Evolutionary conservation across 2,113 vertebrate genomes (phyloP), one percentile per base, ranked within the genome.

Genomic region (Gavialis gangeticus): DNA sequence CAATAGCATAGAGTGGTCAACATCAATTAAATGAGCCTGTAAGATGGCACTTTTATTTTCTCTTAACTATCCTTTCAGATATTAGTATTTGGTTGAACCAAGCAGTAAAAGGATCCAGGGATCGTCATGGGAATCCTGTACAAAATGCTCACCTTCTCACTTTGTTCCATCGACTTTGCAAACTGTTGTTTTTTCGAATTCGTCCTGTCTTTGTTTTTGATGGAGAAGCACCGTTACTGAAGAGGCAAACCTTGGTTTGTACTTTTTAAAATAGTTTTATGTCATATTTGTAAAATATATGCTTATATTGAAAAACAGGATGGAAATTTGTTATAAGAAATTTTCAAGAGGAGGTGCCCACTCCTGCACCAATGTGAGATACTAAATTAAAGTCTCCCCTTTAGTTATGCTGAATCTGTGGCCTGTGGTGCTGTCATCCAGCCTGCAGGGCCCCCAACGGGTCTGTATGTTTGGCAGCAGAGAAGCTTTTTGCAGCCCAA

Each of bases 41-140:
- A 67, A 82, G 57, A 30, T 6, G 34, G 60, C 11, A 60, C 6
- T 0, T 8, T 27, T 75, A 54, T 96, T 97, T 97, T 84, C 90
- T 98, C 85, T 98, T 98, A 98, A 91, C 9, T 2, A 2, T 63
- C 77, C 62, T 79, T 79, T n/a, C 97, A 99, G 99, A 99, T 97
- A 99, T 99, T 94, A 99, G 99, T 89, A 99, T 99, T 97, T 99
- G 99, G 99, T 97, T 99, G 92, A 99, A 99, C 97, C 99, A 99
- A 95, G 99, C 99, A 1, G 98, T 99, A 71, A 99, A 99, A 96
- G 99, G 99, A 11, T 98, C 98, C 79, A 98, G 99, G 63, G 99
- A 99, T 93, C 98, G 92, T 12, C 97, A 99, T 2, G 99, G 99
- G 34, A 98, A 98, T 93, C 96, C 98, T 0, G 89, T 99, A 25